Evolutionary conservation across 2,113 vertebrate species (phyloP), one percentile per base, ranked within the genome.

Genomic region (Zonotrichia leucophrys): DNA sequence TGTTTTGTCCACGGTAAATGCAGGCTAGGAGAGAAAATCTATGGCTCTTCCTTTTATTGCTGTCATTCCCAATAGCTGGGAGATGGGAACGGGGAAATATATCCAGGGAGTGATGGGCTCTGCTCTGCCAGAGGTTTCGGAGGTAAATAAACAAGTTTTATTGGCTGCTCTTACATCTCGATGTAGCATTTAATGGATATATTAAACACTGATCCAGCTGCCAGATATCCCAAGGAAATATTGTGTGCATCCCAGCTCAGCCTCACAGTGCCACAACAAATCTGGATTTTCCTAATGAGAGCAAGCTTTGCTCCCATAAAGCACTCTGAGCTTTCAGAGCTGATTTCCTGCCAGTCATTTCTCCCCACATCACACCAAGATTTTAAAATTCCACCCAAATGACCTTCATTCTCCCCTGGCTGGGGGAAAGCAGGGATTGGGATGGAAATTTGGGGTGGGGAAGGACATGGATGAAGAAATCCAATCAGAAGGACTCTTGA

Each of bases 101-200:
- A 91, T 86, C 78, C 55, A n/a, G 67, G 59, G 63, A 82, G 94
- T 73, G 76, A 87, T 74, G 79, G n/a, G 90, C 44, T 89, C 73
- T 75, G 75, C 86, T 53, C 93, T 79, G 73, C 83, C 86, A 92
- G 53, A 83, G 73, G 68, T 81, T 93, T 75, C 94, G 81, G 68
- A 93, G 92, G 93, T 96, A 93, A 96, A 97, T 92, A 96, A 96
- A 93, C 83, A 93, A 89, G 88, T 81, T 96, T 97, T 96, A 97
- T 53, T 82, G 83, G 83, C 79, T 89, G 94, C 74, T 96, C 68
- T 88, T 91, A 93, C 75, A 83, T 81, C 76, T 81, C 50, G 60
- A 90, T 92, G 80, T 68, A 83, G 75, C 64, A 44, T 88, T 95
- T 95, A 94, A 96, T 83, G 76, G 94, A 83, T 94, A 86, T 49